phyloP scores from a whole-genome alignment of 2,797 vertebrate genomes.

The Lacerta viridis region DNA sequence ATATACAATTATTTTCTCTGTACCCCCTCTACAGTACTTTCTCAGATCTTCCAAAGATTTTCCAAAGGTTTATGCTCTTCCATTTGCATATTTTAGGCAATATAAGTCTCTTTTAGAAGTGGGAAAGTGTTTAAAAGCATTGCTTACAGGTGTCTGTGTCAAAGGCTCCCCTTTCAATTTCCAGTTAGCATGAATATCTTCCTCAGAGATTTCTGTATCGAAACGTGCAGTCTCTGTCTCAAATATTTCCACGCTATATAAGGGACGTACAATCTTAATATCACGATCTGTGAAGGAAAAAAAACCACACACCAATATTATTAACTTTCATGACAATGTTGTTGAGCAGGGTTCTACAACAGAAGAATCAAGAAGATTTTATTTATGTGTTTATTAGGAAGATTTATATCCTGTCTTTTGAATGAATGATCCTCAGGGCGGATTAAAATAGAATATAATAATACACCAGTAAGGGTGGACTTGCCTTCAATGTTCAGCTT shows the following conservation, averaged over 20 bases:
- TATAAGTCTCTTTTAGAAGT: slow-evolving; percentile 58
- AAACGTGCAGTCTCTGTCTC: slow-evolving; percentile 94
- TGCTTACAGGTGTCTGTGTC: slow-evolving; percentile 90
- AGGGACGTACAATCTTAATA: slow-evolving; percentile 91
- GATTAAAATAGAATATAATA: not conserved
- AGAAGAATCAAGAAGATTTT: slow-evolving; percentile 12
- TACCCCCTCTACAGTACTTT: too few species aligned
- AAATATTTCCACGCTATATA: slow-evolving; percentile 95
- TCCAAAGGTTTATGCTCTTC: too few species aligned
- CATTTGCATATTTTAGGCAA: not conserved
- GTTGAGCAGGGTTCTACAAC: not conserved
- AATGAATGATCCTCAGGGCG: not conserved
- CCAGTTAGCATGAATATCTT: slow-evolving; percentile 93
- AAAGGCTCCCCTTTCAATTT: slow-evolving; percentile 93
- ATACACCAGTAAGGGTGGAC: not conserved
- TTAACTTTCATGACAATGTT: slow-evolving; percentile 33
- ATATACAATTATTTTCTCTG: not conserved
- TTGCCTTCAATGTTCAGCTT: slow-evolving; percentile 95
- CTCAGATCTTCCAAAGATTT: too few species aligned
- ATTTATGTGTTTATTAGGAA: not conserved
- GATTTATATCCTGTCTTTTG: not conserved
- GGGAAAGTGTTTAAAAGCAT: slow-evolving; percentile 59
- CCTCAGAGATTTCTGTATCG: slow-evolving; percentile 96
- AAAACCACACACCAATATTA: not conserved
- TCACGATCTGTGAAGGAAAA: slow-evolving; percentile 87